phyloP scores from a whole-genome alignment of 1,140 invertebrate species.

The Pollicipes pollicipes region DNA sequence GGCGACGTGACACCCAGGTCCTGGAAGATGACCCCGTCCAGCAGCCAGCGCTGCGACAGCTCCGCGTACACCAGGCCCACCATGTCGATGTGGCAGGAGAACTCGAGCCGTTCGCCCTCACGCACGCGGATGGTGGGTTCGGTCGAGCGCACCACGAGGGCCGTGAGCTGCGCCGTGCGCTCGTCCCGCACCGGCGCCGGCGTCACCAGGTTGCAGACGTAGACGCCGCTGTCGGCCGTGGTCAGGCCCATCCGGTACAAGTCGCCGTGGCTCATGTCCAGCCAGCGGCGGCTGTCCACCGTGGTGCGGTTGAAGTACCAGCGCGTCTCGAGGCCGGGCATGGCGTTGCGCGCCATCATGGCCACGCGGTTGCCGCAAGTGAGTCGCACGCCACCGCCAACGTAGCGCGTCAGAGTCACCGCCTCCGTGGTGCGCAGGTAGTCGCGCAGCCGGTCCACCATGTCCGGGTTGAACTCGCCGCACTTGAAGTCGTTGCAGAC shows the following conservation, averaged over 20 bases:
- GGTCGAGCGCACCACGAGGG: background rate
- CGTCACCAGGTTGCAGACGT: background rate
- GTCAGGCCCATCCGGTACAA: background rate
- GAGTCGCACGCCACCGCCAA: background rate
- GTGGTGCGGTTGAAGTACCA: background rate
- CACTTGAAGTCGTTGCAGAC: slow-evolving; percentile 5
- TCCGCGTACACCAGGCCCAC: background rate
- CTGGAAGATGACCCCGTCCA: background rate
- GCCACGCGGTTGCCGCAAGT: background rate
- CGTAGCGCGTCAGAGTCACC: background rate
- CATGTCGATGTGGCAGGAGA: slow-evolving; percentile 1
- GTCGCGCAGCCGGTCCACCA: background rate
- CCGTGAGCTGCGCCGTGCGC: background rate
- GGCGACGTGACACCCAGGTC: background rate
- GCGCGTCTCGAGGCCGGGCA: background rate
- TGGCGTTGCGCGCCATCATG: background rate
- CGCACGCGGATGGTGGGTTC: background rate
- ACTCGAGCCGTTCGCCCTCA: background rate
- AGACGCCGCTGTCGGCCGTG: background rate
- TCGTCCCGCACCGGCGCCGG: background rate
- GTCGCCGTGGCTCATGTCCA: background rate
- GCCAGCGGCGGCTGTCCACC: background rate
- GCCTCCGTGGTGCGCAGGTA: background rate
- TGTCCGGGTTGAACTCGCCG: background rate
- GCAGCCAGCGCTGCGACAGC: background rate